Conservation (phyloP, 1,140 invertebrate genomes). For the Sitobion miscanthi region DNA sequence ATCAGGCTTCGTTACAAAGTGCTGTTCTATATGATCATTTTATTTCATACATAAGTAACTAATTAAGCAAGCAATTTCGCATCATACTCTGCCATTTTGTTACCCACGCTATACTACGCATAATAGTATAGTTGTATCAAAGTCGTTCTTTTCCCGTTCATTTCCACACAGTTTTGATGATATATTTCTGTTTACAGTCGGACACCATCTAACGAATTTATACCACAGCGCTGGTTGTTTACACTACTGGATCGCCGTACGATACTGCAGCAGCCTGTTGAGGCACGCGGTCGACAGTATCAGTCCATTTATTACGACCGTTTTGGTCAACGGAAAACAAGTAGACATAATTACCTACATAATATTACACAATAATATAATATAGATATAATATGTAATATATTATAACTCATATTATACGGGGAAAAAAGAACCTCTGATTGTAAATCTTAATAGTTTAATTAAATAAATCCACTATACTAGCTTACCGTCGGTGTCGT, state of each 20-base stretch:
- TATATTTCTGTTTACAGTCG: constrained; percentile 65
- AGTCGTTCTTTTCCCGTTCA: background rate
- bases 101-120: too few relatives aligned
- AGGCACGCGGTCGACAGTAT: constrained; percentile 96
- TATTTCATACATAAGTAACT: too few relatives aligned
- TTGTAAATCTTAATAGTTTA: background rate
- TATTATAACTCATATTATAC: too few relatives aligned
- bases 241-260: constrained; percentile 91
- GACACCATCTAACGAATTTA: constrained; percentile 77
- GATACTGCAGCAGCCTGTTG: constrained; percentile 91
- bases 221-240: constrained; percentile 86
- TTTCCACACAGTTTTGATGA: background rate
- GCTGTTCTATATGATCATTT: too few relatives aligned
- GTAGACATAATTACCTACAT: constrained; percentile 63
- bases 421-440: background rate
- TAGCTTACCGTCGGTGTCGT: constrained; percentile 94
- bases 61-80: too few relatives aligned
- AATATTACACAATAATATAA: too few relatives aligned
- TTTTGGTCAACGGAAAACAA: constrained; percentile 96
- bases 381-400: too few relatives aligned
- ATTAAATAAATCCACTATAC: background rate
- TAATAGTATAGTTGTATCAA: background rate
- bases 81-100: background rate
- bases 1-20: too few relatives aligned
- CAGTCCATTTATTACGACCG: constrained; percentile 96